phyloP scores from a whole-genome alignment of 2,888 invertebrate genomes.

The Lampropteryx suffumata region DNA sequence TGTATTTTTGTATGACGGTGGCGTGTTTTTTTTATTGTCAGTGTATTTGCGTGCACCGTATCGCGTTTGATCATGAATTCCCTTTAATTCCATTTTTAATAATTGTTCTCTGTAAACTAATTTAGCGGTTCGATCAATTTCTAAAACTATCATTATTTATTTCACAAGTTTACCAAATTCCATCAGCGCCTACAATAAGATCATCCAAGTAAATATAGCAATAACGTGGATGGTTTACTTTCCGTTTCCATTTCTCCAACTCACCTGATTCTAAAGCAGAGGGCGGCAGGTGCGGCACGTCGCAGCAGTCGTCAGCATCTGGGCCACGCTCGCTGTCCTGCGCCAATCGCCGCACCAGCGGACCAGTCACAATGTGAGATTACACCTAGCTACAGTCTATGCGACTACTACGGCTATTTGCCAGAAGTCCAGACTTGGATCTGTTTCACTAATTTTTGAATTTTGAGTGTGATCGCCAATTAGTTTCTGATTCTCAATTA shows the following conservation, averaged over 20 bases:
- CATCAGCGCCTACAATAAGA: neutral
- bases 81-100: no score
- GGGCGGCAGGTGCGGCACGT: slow-evolving; percentile 78
- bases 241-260: slow-evolving; percentile 26
- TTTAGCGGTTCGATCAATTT: no score
- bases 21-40: slow-evolving; percentile 1
- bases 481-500: slow-evolving; percentile 9
- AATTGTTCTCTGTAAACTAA: no score
- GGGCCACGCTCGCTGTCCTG: slow-evolving; percentile 80
- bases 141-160: no score
- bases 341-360: slow-evolving; percentile 82
- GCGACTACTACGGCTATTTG: slow-evolving; percentile 44
- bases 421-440: slow-evolving; percentile 49
- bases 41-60: neutral
- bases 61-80: neutral
- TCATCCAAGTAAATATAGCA: neutral
- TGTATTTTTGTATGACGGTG: neutral
- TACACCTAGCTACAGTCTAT: slow-evolving; percentile 77
- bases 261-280: slow-evolving; percentile 78
- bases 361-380: slow-evolving; percentile 82
- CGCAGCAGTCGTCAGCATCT: slow-evolving; percentile 80
- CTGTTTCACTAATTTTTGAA: slow-evolving; percentile 2
- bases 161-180: neutral
- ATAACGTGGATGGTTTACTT: no score
- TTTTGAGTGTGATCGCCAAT: slow-evolving; percentile 24